These are phyloP conservation scores for Elephantulus edwardii DNA, from an alignment of 2,113 vertebrate species.

Conservation along the genomic window DNA sequence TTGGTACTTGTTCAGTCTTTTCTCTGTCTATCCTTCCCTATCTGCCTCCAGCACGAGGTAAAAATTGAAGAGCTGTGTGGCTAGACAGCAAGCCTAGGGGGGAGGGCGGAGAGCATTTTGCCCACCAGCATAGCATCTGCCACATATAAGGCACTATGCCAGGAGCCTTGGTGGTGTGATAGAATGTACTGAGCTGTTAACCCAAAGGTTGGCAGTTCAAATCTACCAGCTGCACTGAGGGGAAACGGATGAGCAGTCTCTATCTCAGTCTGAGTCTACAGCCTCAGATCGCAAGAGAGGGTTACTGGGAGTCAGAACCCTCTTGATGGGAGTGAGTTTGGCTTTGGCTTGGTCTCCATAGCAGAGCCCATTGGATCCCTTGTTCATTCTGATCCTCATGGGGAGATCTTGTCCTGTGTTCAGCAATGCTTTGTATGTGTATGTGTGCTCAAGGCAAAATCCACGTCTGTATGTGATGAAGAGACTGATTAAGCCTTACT, in stretches of 20 bases:
- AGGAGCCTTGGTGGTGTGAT: no score
- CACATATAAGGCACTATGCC: no score
- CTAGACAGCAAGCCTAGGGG: neutral
- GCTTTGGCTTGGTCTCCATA: neutral
- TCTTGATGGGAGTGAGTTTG: no score
- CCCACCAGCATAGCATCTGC: neutral
- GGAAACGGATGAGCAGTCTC: no score
- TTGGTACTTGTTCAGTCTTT: neutral
- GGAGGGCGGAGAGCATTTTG: rapidly evolving
- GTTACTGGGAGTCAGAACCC: no score
- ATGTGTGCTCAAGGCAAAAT: neutral
- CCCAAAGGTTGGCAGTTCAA: no score
- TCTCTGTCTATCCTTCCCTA: neutral
- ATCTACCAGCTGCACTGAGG: no score
- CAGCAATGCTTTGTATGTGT: neutral
- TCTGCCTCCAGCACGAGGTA: neutral
- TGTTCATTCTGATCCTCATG: neutral
- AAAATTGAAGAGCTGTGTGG: neutral
- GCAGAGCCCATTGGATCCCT: no score
- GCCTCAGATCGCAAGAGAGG: no score
- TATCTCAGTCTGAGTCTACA: no score
- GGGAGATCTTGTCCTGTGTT: neutral
- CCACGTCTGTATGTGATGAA: neutral
- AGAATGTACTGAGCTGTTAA: no score
- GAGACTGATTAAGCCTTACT: neutral